A percentile compares a stretch with the other conserved stretches of the same genome.
These are phyloP conservation scores for Netelia melanura DNA, from an alignment of 2,888 invertebrate genomes.

Conservation along the genomic window DNA sequence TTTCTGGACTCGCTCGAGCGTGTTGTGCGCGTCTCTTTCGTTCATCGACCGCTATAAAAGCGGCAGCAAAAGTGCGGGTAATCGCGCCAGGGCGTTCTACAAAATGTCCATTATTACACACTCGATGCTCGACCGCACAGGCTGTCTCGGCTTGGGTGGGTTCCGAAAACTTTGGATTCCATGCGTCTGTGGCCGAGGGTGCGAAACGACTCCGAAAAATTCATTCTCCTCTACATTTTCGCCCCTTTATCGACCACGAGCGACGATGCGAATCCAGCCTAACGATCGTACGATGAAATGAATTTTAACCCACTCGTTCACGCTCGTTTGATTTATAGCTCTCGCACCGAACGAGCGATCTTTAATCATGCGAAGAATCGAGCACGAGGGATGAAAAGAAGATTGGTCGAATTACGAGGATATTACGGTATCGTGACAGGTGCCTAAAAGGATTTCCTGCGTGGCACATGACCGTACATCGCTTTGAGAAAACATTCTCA, in stretches of 20 bases:
- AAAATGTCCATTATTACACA: slow-evolving; percentile 76
- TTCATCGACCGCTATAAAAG: slow-evolving; percentile 74
- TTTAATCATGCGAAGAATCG: slow-evolving; percentile 34
- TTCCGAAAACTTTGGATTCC: slow-evolving; percentile 42
- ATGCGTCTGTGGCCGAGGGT: slow-evolving; percentile 12
- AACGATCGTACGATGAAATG: slow-evolving; percentile 35
- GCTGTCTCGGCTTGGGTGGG: slow-evolving; percentile 63
- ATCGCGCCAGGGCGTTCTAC: slow-evolving; percentile 72
- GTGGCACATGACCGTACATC: slow-evolving; percentile 38
- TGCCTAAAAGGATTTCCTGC: slow-evolving; percentile 72
- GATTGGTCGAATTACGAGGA: slow-evolving; percentile 25
- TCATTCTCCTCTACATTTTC: slow-evolving; percentile 18
- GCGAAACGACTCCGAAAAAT: slow-evolving; percentile 34
- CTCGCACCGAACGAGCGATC: slow-evolving; percentile 3
- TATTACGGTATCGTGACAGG: slow-evolving; percentile 76
- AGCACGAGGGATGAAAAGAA: slow-evolving; percentile 27
- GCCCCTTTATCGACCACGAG: background rate
- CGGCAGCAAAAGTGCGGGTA: slow-evolving; percentile 73
- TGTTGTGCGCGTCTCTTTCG: slow-evolving; percentile 11
- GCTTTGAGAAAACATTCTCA: slow-evolving; percentile 62
- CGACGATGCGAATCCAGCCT: slow-evolving; percentile 28
- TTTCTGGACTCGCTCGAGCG: slow-evolving; percentile 13
- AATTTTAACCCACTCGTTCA: slow-evolving; percentile 32
- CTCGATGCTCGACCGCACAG: slow-evolving; percentile 79
- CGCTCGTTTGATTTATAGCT: slow-evolving; percentile 43